Evolutionary conservation across 2,113 vertebrate species (phyloP).

Genomic region (Pedionomus torquatus): DNA sequence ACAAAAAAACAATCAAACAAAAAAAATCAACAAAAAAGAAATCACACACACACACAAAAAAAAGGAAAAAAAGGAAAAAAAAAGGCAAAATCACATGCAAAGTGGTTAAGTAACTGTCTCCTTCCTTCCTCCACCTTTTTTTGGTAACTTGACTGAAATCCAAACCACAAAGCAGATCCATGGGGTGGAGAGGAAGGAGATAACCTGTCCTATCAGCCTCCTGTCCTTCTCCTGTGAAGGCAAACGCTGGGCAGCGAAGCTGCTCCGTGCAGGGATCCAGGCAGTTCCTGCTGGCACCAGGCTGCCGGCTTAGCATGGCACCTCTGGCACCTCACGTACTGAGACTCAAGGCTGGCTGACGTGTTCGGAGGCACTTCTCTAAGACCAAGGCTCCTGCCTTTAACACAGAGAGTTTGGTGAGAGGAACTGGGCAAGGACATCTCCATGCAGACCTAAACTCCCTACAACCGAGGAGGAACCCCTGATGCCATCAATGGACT

Average conservation of each 20-base stretch:
- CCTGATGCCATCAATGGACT: not conserved
- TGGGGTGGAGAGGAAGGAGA: not conserved
- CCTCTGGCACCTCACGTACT: accelerated
- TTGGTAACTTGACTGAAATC: not conserved
- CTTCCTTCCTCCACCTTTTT: not conserved
- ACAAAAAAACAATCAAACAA: not conserved
- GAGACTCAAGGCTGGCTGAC: not conserved
- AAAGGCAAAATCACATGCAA: not conserved
- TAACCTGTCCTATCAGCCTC: not conserved
- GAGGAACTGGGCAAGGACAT: not conserved
- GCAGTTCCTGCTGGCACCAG: accelerated
- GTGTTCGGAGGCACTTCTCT: not conserved
- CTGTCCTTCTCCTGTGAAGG: not conserved
- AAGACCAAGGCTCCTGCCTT: not conserved
- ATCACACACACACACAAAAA: not conserved
- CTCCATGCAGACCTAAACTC: not conserved
- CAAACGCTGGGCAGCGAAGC: accelerated
- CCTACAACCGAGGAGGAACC: not conserved
- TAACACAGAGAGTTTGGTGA: not conserved
- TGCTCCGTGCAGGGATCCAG: not conserved
- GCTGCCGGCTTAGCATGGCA: not conserved
- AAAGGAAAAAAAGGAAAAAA: not conserved
- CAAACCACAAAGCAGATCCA: not conserved
- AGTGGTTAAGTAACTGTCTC: not conserved
- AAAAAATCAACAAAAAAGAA: not conserved